These are phyloP conservation scores for Lethocerus indicus DNA, from an alignment of 1,140 invertebrate species.

Conservation along the genomic window DNA sequence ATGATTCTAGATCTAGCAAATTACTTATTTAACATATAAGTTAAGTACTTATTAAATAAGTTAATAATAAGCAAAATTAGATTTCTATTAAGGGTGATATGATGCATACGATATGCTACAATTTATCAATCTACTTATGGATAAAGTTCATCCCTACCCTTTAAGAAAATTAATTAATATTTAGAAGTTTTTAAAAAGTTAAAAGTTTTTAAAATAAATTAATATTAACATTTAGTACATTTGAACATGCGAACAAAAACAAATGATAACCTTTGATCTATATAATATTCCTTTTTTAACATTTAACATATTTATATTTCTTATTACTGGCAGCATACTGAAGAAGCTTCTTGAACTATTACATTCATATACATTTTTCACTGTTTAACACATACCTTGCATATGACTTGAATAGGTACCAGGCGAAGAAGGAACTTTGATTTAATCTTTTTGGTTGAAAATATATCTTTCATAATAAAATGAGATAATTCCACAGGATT, in stretches of 20 bases:
- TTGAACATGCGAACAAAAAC: neutral
- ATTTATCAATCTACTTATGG: neutral
- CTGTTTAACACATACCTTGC: slow-evolving; percentile 31
- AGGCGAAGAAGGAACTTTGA: slow-evolving; percentile 57
- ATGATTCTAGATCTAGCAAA: neutral
- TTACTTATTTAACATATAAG: neutral
- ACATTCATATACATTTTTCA: neutral
- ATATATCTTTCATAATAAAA: slow-evolving; percentile 54
- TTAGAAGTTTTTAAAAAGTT: neutral
- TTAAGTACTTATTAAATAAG: neutral
- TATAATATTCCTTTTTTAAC: neutral
- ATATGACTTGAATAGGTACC: slow-evolving; percentile 62
- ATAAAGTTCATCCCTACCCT: no score
- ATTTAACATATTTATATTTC: no score
- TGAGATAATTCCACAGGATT: slow-evolving; percentile 51
- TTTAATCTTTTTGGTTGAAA: slow-evolving; percentile 42
- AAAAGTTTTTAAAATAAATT: neutral
- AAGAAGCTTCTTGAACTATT: neutral
- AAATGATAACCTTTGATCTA: neutral
- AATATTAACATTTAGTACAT: neutral
- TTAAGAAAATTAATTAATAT: no score
- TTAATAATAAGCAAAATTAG: neutral
- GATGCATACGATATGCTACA: neutral
- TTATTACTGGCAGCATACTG: neutral
- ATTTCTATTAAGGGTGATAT: neutral